Base-by-base conservation (phyloP, 2,888 invertebrate species). In the Lingula anatina region DNA sequence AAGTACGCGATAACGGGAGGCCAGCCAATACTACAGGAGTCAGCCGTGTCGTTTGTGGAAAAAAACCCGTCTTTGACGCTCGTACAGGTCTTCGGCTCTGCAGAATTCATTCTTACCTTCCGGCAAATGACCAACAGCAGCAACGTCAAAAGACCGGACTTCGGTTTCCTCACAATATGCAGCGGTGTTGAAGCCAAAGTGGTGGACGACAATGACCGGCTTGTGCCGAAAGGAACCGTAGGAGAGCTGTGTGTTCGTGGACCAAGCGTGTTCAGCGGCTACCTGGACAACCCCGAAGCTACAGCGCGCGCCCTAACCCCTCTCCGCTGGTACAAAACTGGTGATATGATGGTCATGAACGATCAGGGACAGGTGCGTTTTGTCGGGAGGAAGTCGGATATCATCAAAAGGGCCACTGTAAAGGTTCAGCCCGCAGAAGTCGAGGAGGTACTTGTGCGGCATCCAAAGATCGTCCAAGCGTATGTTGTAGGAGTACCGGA, bases 401-500 rank as follows among this genome's bases (percentile, higher is more conserved):
- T 49, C 2, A 49, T 49, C n/a, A 45, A 37, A n/a, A 24, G 49
- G 5, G 49, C 36, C 4, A 36, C 44, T 21, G 23, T 35, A 25
- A 49, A 35, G 28, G 36, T 49, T 25, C 36, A 27, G 18, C 49
- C 49, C 2, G 31, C 39, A 21, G 28, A 15, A n/a, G 21, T 49
- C 3, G 49, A 49, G 27, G 35, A 45, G 20, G 24, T 18, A 3
- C 25, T 49, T 9, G 7, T 18, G 3, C 4, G 12, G 2, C 49
- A 45, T 35, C 49, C 49, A 12, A 20, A 38, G 21, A 26, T 49
- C 15, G 28, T 27, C 3, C 5, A 37, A 18, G 49, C 45, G 12
- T 15, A 36, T 4, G 49, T 46, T 5, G 39, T 49, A 3, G 49
- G 49, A 7, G 49, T 49, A 4, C 49, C 44, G 1, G 49, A 49